A percentile compares a stretch with the other conserved stretches of the same genome.
phyloP scores from a whole-genome alignment of 1,140 invertebrate species.

The Orchestia grillus region DNA sequence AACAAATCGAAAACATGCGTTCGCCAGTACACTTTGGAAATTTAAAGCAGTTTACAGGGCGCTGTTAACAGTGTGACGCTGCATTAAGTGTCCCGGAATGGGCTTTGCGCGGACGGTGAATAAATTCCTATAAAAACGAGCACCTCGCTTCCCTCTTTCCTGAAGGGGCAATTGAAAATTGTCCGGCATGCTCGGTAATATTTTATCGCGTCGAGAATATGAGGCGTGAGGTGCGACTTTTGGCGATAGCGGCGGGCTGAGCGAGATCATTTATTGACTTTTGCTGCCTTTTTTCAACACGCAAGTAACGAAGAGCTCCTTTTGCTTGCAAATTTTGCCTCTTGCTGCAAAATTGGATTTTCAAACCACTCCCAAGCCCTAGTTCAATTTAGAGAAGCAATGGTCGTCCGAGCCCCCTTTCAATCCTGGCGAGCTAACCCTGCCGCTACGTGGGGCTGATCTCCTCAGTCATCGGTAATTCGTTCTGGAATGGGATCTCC shows the following conservation, averaged over 20 bases:
- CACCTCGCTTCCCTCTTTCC: background rate
- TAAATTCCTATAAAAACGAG: background rate
- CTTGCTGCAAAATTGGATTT: background rate
- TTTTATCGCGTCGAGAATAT: background rate
- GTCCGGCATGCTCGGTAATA: background rate
- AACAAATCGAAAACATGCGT: too few species aligned
- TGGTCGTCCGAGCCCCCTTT: background rate
- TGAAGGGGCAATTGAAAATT: background rate
- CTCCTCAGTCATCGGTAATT: too few species aligned
- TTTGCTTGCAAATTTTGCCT: background rate
- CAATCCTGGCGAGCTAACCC: background rate
- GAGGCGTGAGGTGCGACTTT: background rate
- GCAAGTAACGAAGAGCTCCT: background rate
- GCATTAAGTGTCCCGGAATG: too few species aligned
- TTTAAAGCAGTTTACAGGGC: too few species aligned
- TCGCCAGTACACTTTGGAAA: too few species aligned
- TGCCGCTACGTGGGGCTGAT: too few species aligned
- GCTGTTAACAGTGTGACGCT: too few species aligned
- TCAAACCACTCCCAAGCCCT: background rate
- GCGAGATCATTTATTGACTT: background rate
- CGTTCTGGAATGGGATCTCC: too few species aligned
- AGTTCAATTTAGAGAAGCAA: background rate
- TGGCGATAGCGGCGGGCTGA: background rate
- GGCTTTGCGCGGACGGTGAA: too few species aligned
- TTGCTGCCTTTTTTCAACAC: background rate